Conservation (phyloP, 2,888 invertebrate species). For the Melipona bicolor region DNA sequence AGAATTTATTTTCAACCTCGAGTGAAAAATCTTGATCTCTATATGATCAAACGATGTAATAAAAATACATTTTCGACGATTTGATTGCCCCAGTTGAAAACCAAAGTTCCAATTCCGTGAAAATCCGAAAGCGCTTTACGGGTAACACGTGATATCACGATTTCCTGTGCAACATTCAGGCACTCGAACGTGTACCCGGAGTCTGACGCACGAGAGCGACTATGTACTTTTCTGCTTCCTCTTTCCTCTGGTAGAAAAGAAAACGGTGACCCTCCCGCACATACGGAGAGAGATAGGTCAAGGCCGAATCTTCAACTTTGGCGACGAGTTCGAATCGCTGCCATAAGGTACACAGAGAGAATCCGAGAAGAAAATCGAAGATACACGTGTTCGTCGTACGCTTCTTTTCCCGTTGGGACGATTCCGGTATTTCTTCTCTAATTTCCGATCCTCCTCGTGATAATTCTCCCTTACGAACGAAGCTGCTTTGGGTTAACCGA, state of each 20-base stretch:
- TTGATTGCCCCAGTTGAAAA: not conserved
- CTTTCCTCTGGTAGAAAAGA: conserved; percentile 6
- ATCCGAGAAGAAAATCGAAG: conserved; percentile 52
- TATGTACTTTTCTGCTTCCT: conserved; percentile 19
- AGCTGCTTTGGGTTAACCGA: not conserved
- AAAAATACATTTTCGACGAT: too few species aligned
- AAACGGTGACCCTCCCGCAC: conserved; percentile 53
- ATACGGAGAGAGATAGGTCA: conserved; percentile 73
- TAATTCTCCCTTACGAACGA: not conserved
- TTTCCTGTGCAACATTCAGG: not conserved
- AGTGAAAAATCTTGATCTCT: too few species aligned
- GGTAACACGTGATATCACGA: not conserved
- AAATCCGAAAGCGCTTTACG: not conserved
- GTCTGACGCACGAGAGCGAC: not conserved
- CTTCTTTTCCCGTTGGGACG: conserved; percentile 21
- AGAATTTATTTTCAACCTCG: too few species aligned
- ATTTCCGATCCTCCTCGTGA: not conserved
- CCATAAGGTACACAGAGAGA: conserved; percentile 30
- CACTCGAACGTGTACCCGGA: not conserved
- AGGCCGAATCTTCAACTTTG: conserved; percentile 70
- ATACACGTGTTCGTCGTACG: conserved; percentile 33
- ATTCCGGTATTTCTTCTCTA: not conserved
- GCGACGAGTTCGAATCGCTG: conserved; percentile 44
- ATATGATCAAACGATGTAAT: too few species aligned
- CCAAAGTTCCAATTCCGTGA: not conserved